Percentiles rank a stretch among this genome's conserved stretches.
Conservation (phyloP, 2,888 invertebrate genomes). For the Archips crataeganus region DNA sequence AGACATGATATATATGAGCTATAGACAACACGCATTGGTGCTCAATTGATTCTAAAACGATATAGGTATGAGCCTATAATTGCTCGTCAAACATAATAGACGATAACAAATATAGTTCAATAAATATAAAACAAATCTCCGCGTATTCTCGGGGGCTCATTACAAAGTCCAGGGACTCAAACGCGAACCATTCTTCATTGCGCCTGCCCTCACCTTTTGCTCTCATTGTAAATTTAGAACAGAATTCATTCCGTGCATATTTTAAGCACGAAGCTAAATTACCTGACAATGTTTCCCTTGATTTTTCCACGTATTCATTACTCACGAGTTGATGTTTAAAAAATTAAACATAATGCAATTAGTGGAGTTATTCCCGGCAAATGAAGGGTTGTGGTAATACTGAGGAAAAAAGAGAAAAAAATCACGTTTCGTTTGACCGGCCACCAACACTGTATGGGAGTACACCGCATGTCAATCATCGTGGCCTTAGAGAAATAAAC, state of each 20-base stretch:
- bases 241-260: conserved; percentile 36
- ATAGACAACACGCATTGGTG: not conserved
- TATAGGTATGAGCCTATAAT: not conserved
- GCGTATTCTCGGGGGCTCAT: not conserved
- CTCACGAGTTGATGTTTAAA: conserved; percentile 45
- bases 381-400: conserved; percentile 62
- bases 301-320: conserved; percentile 32
- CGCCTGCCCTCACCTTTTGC: conserved; percentile 26
- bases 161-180: conserved; percentile 20
- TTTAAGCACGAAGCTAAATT: conserved; percentile 36
- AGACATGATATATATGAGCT: too few relatives aligned
- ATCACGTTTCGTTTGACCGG: conserved; percentile 59
- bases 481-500: conserved; percentile 27
- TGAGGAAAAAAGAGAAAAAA: conserved; percentile 54
- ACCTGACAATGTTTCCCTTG: conserved; percentile 31
- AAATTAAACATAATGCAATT: conserved; percentile 59
- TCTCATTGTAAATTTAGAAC: conserved; percentile 40
- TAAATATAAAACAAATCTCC: not conserved
- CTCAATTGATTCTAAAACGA: not conserved
- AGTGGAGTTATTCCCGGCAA: conserved; percentile 62
- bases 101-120: not conserved
- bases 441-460: conserved; percentile 72
- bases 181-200: conserved; percentile 20
- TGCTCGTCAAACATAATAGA: not conserved
- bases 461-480: conserved; percentile 74